phyloP scores from a whole-genome alignment of 2,888 invertebrate genomes.

The Drosophila rubida region DNA sequence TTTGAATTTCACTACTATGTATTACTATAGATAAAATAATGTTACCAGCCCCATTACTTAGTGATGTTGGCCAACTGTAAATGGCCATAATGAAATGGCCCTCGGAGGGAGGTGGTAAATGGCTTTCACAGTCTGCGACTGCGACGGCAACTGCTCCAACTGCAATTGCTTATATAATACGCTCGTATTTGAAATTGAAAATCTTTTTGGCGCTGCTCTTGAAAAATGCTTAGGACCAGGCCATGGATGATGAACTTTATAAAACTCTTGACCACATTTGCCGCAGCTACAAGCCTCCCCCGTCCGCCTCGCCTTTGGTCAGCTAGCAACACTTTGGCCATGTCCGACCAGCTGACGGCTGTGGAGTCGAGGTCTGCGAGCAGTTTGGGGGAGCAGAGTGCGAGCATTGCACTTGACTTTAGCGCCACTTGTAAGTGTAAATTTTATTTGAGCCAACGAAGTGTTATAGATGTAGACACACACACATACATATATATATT shows the following conservation, averaged over 20 bases:
- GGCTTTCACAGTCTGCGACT: slow-evolving; percentile 51
- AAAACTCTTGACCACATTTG: slow-evolving; percentile 76
- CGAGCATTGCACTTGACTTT: slow-evolving; percentile 70
- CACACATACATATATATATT: slow-evolving; percentile 17
- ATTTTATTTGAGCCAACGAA: slow-evolving; percentile 69
- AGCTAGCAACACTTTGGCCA: slow-evolving; percentile 58
- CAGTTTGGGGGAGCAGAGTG: not conserved
- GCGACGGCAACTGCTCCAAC: slow-evolving; percentile 21
- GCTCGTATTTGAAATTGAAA: slow-evolving; percentile 73
- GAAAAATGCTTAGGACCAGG: slow-evolving; percentile 71
- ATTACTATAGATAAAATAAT: not conserved
- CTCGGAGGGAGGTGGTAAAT: slow-evolving; percentile 33
- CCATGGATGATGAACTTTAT: slow-evolving; percentile 74
- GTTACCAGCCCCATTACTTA: not conserved
- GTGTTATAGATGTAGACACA: slow-evolving; percentile 55
- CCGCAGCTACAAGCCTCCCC: slow-evolving; percentile 43
- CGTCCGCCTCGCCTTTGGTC: slow-evolving; percentile 17
- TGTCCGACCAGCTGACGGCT: slow-evolving; percentile 73
- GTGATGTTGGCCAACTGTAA: slow-evolving; percentile 10
- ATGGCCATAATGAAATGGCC: slow-evolving; percentile 49
- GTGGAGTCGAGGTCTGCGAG: not conserved
- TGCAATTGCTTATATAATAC: slow-evolving; percentile 69
- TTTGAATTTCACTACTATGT: no score
- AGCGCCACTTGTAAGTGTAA: slow-evolving; percentile 80
- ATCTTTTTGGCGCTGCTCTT: slow-evolving; percentile 75